A percentile compares a stretch with the other conserved stretches of the same genome.
phyloP scores from a whole-genome alignment of 2,888 invertebrate genomes.

The Spilarctia lutea region DNA sequence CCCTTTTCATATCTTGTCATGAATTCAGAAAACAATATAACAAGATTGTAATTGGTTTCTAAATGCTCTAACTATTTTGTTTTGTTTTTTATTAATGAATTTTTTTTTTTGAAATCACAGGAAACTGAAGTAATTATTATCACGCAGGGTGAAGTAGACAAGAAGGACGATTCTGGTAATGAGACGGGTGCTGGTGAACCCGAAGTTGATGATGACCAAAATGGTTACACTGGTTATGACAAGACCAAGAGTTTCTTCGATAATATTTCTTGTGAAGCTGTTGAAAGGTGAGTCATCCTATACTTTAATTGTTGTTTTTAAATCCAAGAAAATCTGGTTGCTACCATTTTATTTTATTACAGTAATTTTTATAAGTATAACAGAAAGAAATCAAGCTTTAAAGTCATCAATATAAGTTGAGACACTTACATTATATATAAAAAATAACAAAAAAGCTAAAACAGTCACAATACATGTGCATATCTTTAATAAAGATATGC shows the following conservation, averaged over 20 bases:
- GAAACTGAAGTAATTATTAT: conserved; percentile 54
- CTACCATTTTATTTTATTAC: too few relatives aligned
- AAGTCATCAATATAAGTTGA: too few relatives aligned
- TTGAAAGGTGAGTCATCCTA: conserved; percentile 89
- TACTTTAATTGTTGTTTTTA: neutral
- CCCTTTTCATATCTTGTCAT: neutral
- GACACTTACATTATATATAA: too few relatives aligned
- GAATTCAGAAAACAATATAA: neutral
- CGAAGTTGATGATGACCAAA: conserved; percentile 91
- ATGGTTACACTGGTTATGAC: conserved; percentile 93
- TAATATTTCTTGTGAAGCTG: conserved; percentile 99
- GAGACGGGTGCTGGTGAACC: conserved; percentile 95
- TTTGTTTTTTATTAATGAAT: conserved; percentile 20
- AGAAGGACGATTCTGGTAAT: conserved; percentile 96
- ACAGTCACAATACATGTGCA: too few relatives aligned
- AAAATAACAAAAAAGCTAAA: too few relatives aligned
- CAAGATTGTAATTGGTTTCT: neutral
- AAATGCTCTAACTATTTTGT: neutral
- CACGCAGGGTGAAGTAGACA: conserved; percentile 89
- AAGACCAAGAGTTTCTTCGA: conserved; percentile 99
- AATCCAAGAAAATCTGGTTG: too few relatives aligned
- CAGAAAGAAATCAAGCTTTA: too few relatives aligned
- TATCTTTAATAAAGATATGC: too few relatives aligned
- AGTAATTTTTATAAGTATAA: too few relatives aligned
- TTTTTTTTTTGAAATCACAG: conserved; percentile 40